Evolutionary conservation across 1,140 invertebrate genomes (phyloP), one percentile per base, ranked within the genome.

Genomic region (Helicoverpa armigera): DNA sequence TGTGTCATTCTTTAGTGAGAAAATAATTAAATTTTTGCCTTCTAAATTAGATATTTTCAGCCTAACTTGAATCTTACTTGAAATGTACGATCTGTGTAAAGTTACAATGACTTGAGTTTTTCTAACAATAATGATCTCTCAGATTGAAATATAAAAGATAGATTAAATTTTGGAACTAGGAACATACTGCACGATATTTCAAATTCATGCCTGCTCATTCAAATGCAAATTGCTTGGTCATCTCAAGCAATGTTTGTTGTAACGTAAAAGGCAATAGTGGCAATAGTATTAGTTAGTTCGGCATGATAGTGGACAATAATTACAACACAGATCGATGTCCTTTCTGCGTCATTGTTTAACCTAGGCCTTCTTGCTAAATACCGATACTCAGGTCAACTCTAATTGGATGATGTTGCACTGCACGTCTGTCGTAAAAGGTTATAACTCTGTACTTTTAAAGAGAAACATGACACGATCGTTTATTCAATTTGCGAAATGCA

Each of bases 361-460:
- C 79, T 80, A 80, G 58, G 78, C 69, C 78, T 80, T 77, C 60
- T 67, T 53, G 74, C 31, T 50, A 70, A 67, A 43, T 12, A 16
- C 43, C 9, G 16, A 16, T 10, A 14, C 51, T 48, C 4, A 5
- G 53, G 70, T 80, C 53, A 43, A 18, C 18, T 18, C 80, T 82
- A 77, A 82, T 82, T 82, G 80, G 74, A 82, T 82, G 48, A 72
- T 43, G 35, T 51, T 76, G 48, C 50, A 54, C 58, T 56, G 11
- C 16, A 2, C 16, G 53, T 43, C 16, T 69, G 12, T 69, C 16
- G 14, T 1, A 13, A 69, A 69, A 69, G 43, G 65, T 69, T 50
- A 65, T 31, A 18, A 7, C 7, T 53, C 13, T 54, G 12, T 18
- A 69, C 16, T 50, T 48, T 16, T 69, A 50, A 11, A 11, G 35